phyloP scores from a whole-genome alignment of 2,797 vertebrate species.

The Melanitta fusca region DNA sequence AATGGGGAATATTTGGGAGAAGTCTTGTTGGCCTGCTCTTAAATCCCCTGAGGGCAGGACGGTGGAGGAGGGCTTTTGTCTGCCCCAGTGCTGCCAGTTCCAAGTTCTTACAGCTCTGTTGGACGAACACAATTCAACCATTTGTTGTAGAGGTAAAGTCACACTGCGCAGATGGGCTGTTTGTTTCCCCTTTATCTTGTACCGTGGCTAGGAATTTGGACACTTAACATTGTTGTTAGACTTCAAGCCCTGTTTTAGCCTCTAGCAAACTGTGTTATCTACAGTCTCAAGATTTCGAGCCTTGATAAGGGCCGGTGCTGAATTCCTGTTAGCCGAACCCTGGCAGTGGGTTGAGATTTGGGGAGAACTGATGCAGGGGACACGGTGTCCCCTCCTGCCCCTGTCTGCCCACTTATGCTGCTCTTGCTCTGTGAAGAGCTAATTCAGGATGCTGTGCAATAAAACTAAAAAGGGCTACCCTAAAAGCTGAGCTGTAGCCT shows the following conservation, averaged over 20 bases:
- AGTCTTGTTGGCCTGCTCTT: not conserved
- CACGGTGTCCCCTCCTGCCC: not conserved
- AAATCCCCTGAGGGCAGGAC: not conserved
- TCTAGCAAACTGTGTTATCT: not conserved
- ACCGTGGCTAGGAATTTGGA: not conserved
- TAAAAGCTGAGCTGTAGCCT: not conserved
- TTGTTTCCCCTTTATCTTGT: not conserved
- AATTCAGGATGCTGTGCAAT: not conserved
- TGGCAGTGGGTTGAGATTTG: not conserved
- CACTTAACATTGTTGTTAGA: not conserved
- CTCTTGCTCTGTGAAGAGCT: not conserved
- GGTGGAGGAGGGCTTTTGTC: not conserved
- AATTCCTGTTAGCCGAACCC: constrained; percentile 41
- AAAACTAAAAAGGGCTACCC: not conserved
- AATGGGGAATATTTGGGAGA: not conserved
- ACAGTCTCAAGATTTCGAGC: not conserved
- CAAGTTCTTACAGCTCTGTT: not conserved
- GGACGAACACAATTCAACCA: not conserved
- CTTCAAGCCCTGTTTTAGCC: not conserved
- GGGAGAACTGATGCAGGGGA: not conserved
- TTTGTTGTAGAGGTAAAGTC: not conserved
- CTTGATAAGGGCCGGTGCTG: not conserved
- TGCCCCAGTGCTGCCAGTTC: not conserved
- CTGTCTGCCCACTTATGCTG: accelerated
- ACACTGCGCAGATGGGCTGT: not conserved